Conservation (phyloP, 2,888 invertebrate genomes). For the Fragum whitleyi region DNA sequence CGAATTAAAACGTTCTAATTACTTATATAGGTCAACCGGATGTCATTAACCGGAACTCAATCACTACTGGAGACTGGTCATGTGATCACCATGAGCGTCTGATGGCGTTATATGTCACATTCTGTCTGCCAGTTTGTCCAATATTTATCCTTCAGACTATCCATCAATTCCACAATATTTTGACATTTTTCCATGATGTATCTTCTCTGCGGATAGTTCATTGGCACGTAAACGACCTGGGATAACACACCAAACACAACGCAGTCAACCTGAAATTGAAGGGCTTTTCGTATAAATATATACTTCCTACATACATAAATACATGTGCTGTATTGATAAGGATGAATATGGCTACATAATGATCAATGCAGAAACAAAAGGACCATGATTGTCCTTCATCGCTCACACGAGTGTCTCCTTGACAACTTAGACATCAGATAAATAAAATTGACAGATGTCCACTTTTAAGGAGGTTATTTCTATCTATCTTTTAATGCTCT, state of each 20-base stretch:
- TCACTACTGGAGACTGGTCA: neutral
- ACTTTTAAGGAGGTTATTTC: too few relatives aligned
- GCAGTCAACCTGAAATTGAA: conserved; percentile 94
- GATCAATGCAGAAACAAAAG: too few relatives aligned
- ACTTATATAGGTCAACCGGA: too few relatives aligned
- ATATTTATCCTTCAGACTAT: conserved; percentile 91
- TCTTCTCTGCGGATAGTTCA: conserved; percentile 93
- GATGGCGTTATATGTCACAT: conserved; percentile 31
- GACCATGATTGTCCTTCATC: too few relatives aligned
- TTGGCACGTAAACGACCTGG: conserved; percentile 95
- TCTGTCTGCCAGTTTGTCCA: conserved; percentile 84
- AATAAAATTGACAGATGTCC: too few relatives aligned
- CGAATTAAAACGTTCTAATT: too few relatives aligned
- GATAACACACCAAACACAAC: conserved; percentile 96
- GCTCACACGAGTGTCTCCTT: too few relatives aligned
- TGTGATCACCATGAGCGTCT: neutral
- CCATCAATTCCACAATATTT: conserved; percentile 94
- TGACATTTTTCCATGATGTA: conserved; percentile 95
- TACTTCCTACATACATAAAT: too few relatives aligned
- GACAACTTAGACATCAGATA: too few relatives aligned
- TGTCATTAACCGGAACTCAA: conserved; percentile 5
- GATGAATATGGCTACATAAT: neutral
- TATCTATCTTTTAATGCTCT: too few relatives aligned
- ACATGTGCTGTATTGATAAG: neutral
- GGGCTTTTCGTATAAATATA: too few relatives aligned